Evolutionary conservation across 2,113 vertebrate species (phyloP).

Genomic region (Coreoperca whiteheadi): DNA sequence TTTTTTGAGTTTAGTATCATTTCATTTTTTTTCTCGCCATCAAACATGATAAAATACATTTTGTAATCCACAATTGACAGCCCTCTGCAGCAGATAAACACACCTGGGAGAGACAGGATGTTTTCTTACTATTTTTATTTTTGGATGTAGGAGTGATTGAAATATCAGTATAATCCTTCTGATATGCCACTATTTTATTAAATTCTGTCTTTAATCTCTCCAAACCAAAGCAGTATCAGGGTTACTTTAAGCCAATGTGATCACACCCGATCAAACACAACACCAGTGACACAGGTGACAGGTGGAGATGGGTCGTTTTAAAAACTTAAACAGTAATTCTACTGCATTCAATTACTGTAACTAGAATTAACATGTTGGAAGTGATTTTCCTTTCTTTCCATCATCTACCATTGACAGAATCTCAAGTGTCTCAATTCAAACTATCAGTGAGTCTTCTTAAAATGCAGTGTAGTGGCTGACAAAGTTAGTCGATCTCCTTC

Average conservation of each 20-base stretch:
- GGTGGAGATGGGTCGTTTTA: background rate
- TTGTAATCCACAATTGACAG: background rate
- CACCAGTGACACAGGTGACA: slow-evolving; percentile 11
- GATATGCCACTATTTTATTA: background rate
- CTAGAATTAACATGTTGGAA: too few relatives aligned
- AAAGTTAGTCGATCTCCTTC: background rate
- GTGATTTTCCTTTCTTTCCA: too few relatives aligned
- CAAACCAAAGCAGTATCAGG: slow-evolving; percentile 20
- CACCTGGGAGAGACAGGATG: background rate
- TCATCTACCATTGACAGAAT: too few relatives aligned
- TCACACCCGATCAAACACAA: slow-evolving; percentile 25
- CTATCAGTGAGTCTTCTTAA: background rate
- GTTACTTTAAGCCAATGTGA: slow-evolving; percentile 25
- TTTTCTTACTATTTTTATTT: slow-evolving; percentile 23
- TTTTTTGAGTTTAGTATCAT: background rate
- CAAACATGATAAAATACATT: background rate
- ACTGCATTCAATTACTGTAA: background rate
- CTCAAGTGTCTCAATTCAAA: too few relatives aligned
- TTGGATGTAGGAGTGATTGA: slow-evolving; percentile 9
- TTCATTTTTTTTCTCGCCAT: background rate
- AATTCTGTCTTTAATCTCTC: slow-evolving; percentile 41
- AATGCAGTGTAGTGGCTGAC: background rate
- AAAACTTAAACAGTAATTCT: background rate
- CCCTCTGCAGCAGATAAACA: slow-evolving; percentile 11
- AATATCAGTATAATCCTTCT: slow-evolving; percentile 35